Conservation (phyloP, 2,113 vertebrate species). For the Bagarius yarrelli region DNA sequence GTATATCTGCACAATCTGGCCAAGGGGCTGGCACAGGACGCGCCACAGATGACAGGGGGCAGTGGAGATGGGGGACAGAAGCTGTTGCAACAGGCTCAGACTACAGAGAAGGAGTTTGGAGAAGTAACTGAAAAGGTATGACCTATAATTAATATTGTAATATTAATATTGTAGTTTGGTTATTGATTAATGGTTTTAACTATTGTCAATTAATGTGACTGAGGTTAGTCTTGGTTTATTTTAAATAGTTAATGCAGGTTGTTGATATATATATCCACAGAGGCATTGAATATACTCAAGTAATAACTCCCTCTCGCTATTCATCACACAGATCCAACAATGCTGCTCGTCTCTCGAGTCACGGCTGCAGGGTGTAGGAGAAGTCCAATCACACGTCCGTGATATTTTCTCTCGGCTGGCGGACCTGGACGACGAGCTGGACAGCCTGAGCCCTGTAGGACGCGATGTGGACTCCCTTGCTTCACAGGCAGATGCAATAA, state of each 20-base stretch:
- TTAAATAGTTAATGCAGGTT: neutral
- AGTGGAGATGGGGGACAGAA: slow-evolving; percentile 75
- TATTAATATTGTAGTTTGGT: neutral
- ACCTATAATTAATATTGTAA: too few species aligned
- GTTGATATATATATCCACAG: neutral
- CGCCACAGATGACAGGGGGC: slow-evolving; percentile 71
- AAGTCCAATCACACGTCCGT: slow-evolving; percentile 84
- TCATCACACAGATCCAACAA: slow-evolving; percentile 67
- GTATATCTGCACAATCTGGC: slow-evolving; percentile 89
- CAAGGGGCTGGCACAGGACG: slow-evolving; percentile 85
- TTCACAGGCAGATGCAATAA: slow-evolving; percentile 87
- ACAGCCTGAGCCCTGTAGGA: slow-evolving; percentile 85
- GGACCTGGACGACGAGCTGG: slow-evolving; percentile 92
- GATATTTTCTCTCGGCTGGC: slow-evolving; percentile 92
- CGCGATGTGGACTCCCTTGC: slow-evolving; percentile 89
- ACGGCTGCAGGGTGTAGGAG: slow-evolving; percentile 89
- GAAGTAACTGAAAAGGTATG: slow-evolving; percentile 81
- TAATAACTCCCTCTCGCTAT: neutral
- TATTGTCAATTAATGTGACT: neutral
- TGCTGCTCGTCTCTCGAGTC: slow-evolving; percentile 83
- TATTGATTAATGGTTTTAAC: neutral
- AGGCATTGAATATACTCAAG: neutral
- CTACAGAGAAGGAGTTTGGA: slow-evolving; percentile 79
- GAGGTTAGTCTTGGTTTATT: neutral
- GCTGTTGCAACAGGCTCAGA: slow-evolving; percentile 75